Evolutionary conservation across 2,888 invertebrate genomes (phyloP).

Genomic region (Aleiodes leptofemur): DNA sequence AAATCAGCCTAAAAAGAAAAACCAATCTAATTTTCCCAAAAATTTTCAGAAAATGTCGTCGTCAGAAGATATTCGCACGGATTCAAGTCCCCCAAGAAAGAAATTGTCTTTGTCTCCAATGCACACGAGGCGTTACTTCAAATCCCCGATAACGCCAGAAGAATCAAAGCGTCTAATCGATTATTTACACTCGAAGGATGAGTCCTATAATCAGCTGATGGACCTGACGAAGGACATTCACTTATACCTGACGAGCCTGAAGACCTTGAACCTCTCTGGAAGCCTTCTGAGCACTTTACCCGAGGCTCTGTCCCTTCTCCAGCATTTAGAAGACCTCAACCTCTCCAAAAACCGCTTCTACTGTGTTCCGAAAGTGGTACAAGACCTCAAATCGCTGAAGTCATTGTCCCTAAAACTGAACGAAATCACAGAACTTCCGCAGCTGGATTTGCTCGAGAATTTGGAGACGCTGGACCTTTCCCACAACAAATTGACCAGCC

Average conservation of each 20-base stretch:
- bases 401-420: background rate
- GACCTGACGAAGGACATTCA: background rate
- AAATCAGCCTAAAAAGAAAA: no score
- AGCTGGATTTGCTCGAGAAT: background rate
- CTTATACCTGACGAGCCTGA: conserved; percentile 47
- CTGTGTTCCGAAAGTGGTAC: background rate
- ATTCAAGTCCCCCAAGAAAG: no score
- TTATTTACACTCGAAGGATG: background rate
- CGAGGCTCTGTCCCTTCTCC: background rate
- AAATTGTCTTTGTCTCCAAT: no score
- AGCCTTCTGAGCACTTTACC: conserved; percentile 55
- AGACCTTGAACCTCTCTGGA: conserved; percentile 51
- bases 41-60: no score
- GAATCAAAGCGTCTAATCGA: background rate
- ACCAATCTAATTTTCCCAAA: no score
- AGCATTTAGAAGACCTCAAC: background rate
- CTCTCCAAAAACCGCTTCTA: background rate
- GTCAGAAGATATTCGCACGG: no score
- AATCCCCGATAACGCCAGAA: background rate
- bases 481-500: background rate
- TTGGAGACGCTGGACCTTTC: conserved; percentile 24
- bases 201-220: background rate
- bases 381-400: background rate
- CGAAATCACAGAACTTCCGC: background rate
- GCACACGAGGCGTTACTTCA: no score